A percentile compares a stretch with the other conserved stretches of the same genome.
phyloP scores from a whole-genome alignment of 1,140 invertebrate species.

The Temnothorax longispinosus region DNA sequence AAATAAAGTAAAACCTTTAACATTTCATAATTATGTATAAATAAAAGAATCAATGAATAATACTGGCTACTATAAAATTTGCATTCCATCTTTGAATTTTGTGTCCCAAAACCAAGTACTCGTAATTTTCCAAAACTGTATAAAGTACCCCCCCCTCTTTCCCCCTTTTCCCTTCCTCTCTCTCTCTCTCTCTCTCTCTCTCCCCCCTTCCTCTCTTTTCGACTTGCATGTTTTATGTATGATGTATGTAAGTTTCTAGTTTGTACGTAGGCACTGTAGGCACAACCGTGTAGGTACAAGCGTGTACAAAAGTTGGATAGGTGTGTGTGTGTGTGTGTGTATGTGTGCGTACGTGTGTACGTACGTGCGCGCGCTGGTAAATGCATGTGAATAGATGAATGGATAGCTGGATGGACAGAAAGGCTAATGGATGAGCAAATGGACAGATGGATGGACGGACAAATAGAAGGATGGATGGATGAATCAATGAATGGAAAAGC shows the following conservation, averaged over 20 bases:
- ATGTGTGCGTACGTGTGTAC: neutral
- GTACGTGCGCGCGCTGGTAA: neutral
- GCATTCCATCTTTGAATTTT: neutral
- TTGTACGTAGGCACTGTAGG: no score
- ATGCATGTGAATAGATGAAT: no score
- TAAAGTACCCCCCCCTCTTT: neutral
- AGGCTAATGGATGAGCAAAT: neutral
- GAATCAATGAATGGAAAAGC: neutral
- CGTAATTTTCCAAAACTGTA: conserved; percentile 32
- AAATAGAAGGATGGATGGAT: neutral
- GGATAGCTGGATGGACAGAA: no score
- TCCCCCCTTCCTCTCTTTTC: neutral
- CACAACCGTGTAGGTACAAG: no score
- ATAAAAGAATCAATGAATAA: conserved; percentile 11
- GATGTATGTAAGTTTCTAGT: no score
- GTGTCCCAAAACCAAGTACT: conserved; percentile 54
- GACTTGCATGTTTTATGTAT: neutral
- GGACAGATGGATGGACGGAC: neutral
- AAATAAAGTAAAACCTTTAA: conserved; percentile 20
- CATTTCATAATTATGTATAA: conserved; percentile 21
- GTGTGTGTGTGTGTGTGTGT: neutral
- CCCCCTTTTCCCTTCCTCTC: neutral
- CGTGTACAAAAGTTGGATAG: no score
- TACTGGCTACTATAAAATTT: neutral
- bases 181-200: neutral